Evolutionary conservation across 2,797 vertebrate genomes (phyloP), one percentile per base, ranked within the genome.

Genomic region (Gouania willdenowi): DNA sequence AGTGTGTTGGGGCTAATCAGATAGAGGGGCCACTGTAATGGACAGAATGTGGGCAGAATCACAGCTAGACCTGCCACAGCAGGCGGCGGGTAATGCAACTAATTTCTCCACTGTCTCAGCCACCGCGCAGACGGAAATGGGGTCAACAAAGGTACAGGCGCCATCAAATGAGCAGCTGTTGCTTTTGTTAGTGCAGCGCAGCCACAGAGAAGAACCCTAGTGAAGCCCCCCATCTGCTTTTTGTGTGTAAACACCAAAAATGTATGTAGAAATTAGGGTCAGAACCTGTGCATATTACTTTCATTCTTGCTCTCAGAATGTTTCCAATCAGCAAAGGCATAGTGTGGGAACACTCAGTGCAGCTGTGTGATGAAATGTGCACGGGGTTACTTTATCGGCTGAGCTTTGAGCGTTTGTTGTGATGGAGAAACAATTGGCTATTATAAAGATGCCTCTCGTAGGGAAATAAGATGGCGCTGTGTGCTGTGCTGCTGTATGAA

Each of bases 31-130:
- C 89, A 90, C 88, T 84, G 88, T 98, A 98, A 98, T 98, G 93
- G 93, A 94, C 91, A 90, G 93, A 96, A 98, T 97, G 91, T 93
- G 93, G 92, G 91, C 92, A 90, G 89, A 93, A 95, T 93, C 95
- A 98, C 95, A 98, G 92, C 91, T 90, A 92, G 92, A 89, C 88
- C 84, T 82, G 84, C 84, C 71, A 77, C 83, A 62, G 88, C 87
- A 64, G 90, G 89, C 90, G 92, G 86, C 79, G 76, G 77, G 88
- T 97, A 97, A 97, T 97, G 88, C 82, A 93, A 90, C 94, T 98
- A 95, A 97, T 97, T 97, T 90, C 90, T 92, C 90, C 87, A 89
- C 91, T 92, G 91, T 91, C 91, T 94, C 83, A 73, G 75, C 86
- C 79, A 85, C 81, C 90, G 90, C 84, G 77, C 71, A 87, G 74